Percentiles rank a stretch among this genome's conserved stretches.
Conservation (phyloP, 2,797 vertebrate species). For the Lithobates sylvaticus region DNA sequence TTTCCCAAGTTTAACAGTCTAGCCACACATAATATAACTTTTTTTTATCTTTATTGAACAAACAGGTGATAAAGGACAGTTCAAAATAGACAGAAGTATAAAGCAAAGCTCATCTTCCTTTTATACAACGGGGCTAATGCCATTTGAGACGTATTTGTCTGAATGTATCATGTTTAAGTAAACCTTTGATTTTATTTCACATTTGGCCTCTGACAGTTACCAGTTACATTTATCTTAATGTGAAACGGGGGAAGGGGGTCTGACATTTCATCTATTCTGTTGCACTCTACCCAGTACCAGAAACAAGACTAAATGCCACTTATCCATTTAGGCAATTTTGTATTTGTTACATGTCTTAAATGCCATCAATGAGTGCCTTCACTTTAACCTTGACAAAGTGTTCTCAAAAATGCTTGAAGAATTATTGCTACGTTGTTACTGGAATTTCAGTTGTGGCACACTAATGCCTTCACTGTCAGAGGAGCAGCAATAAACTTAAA, state of each 20-base stretch:
- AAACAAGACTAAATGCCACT: slow-evolving; percentile 45
- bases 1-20: too few species aligned
- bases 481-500: background rate
- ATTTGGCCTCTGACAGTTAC: slow-evolving; percentile 44
- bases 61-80: too few species aligned
- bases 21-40: too few species aligned
- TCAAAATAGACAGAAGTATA: too few species aligned
- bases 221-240: slow-evolving; percentile 34
- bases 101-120: background rate
- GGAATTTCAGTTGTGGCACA: background rate
- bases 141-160: slow-evolving; percentile 69
- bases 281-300: background rate
- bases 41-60: too few species aligned
- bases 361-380: background rate
- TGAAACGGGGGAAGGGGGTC: background rate
- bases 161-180: slow-evolving; percentile 64
- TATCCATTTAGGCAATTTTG: slow-evolving; percentile 3
- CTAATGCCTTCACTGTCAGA: background rate
- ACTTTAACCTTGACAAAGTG: slow-evolving; percentile 17
- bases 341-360: slow-evolving; percentile 41
- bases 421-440: background rate
- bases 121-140: slow-evolving; percentile 64
- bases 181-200: slow-evolving; percentile 63
- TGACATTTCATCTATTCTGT: slow-evolving; percentile 42
- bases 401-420: background rate